phyloP scores from a whole-genome alignment of 1,140 invertebrate species.

The Psilanteris sp. region DNA sequence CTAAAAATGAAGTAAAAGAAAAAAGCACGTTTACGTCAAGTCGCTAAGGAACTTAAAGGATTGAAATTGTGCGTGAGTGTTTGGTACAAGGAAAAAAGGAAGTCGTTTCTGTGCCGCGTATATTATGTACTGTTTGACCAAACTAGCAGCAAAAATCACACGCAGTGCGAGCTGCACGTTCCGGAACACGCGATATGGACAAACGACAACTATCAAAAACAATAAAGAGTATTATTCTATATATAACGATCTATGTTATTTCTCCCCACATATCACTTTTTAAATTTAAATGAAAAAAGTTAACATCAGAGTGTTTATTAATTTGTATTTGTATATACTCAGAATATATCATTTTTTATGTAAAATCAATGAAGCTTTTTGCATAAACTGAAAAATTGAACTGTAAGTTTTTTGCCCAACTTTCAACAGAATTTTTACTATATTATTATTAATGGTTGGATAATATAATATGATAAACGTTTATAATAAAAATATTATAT shows the following conservation, averaged over 20 bases:
- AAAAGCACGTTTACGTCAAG: constrained; percentile 58
- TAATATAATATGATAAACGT: too few relatives aligned
- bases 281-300: too few relatives aligned
- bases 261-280: constrained; percentile 36
- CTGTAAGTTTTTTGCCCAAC: too few relatives aligned
- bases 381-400: too few relatives aligned
- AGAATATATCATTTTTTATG: too few relatives aligned
- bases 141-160: constrained; percentile 62
- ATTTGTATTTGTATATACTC: too few relatives aligned
- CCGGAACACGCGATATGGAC: constrained; percentile 75
- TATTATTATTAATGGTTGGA: too few relatives aligned
- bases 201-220: constrained; percentile 78
- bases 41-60: constrained; percentile 52
- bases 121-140: constrained; percentile 65
- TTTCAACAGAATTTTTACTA: too few relatives aligned
- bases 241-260: constrained; percentile 71
- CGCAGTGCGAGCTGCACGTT: constrained; percentile 55
- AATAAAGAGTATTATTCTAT: constrained; percentile 81
- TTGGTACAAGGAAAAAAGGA: constrained; percentile 16
- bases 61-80: constrained; percentile 19
- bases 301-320: too few relatives aligned
- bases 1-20: not conserved
- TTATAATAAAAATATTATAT: too few relatives aligned
- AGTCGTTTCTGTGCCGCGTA: constrained; percentile 52
- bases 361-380: too few relatives aligned